Evolutionary conservation across 2,888 invertebrate genomes (phyloP).

Genomic region (Lymantria monacha): DNA sequence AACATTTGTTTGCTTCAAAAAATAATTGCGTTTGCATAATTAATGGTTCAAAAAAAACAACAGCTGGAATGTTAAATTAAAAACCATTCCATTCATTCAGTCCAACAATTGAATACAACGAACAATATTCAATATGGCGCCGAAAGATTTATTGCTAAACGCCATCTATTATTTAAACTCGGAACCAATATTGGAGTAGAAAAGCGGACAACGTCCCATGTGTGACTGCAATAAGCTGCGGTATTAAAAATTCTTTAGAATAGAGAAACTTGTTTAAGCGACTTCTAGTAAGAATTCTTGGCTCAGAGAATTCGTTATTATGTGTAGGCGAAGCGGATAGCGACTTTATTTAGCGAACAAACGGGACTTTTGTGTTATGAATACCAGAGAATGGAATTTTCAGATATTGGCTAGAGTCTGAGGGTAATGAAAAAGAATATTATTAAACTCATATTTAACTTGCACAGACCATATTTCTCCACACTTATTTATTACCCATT

Average conservation of each 20-base stretch:
- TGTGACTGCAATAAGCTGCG: conserved; percentile 30
- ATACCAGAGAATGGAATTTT: background rate
- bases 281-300: conserved; percentile 18
- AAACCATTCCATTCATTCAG: conserved; percentile 11
- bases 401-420: background rate
- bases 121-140: conserved; percentile 33
- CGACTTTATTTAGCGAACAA: background rate
- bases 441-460: too few relatives aligned
- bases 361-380: background rate
- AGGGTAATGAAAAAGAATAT: background rate
- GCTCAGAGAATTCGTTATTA: conserved; percentile 21
- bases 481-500: background rate
- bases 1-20: background rate
- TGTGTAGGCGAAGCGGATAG: conserved; percentile 5
- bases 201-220: conserved; percentile 24
- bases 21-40: background rate
- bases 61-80: background rate
- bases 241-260: conserved; percentile 48
- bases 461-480: background rate
- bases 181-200: conserved; percentile 36
- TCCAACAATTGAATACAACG: conserved; percentile 24
- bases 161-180: conserved; percentile 50
- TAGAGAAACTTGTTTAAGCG: conserved; percentile 20
- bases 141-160: conserved; percentile 35
- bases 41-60: background rate